Evolutionary conservation across 2,113 vertebrate species (phyloP), one percentile per base, ranked within the genome.

Genomic region (Rostratula benghalensis): DNA sequence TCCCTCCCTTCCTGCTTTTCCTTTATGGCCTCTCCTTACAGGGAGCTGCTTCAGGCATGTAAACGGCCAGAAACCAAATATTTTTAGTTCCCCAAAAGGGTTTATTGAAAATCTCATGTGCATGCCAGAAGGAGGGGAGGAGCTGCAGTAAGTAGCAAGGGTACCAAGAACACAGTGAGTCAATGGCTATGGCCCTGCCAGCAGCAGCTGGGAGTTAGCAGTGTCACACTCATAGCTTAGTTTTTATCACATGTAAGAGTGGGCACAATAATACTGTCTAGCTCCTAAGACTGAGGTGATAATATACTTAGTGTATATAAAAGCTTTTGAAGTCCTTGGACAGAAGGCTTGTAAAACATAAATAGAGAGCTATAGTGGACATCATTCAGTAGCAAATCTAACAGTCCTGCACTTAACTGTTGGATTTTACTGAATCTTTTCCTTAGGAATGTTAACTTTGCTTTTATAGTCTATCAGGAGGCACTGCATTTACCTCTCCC

Each of bases 111-210:
- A 4, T 19, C 22, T 18, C 13, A 0, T 3, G 50, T 2, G 50
- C 8, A n/a, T 43, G 80, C 54, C 27, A 24, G 76, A 2, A 65
- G 51, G 39, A 71, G 73, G 18, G 67, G 20, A 18, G 57, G 46
- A 50, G 53, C 48, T 33, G 87, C 50, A 35, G 59, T 4, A 3
- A n/a, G 69, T 18, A 11, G 10, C 3, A 27, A 15, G 39, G 59
- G 20, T 65, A 1, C 19, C 2, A 60, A 25, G 30, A 4, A 3
- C 33, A 1, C 11, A 3, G 65, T 0, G 9, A 11, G 18, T 4
- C 13, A 5, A 0, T 4, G 59, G 60, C 14, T 12, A 14, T 6
- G 5, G 54, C 17, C 41, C 39, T 35, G 21, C 50, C 63, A 37
- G 50, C 89, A 45, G 68, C 33, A 53, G 71, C 65, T 60, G 51